Conservation (phyloP, 2,888 invertebrate genomes). For the Caenorhabditis sp. region DNA sequence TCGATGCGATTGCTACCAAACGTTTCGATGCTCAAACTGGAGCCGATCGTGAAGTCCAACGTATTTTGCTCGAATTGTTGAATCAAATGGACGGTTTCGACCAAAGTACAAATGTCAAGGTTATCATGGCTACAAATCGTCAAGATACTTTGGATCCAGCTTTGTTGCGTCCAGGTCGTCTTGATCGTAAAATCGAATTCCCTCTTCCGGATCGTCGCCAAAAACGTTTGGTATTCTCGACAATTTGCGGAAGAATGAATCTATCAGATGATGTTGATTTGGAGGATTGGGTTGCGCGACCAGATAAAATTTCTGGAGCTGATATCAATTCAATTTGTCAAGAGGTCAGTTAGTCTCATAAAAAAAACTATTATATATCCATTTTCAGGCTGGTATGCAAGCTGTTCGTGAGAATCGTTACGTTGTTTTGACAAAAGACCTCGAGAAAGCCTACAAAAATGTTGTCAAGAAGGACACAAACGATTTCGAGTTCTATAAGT, state of each 20-base stretch:
- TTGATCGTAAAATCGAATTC: conserved; percentile 98
- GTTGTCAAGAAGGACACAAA: conserved; percentile 99
- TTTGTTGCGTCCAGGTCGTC: conserved; percentile 88
- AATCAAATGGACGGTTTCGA: conserved; percentile 99
- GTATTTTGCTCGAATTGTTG: conserved; percentile 91
- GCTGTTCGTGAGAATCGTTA: conserved; percentile 98
- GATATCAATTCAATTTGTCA: conserved; percentile 99
- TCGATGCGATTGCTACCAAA: conserved; percentile 99
- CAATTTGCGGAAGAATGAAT: conserved; percentile 96
- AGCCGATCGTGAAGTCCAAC: conserved; percentile 78
- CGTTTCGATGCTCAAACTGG: conserved; percentile 74
- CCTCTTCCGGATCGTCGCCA: conserved; percentile 87
- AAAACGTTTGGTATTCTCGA: conserved; percentile 95
- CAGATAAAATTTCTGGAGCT: conserved; percentile 97
- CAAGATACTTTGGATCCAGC: conserved; percentile 99
- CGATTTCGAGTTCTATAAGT: conserved; percentile 99
- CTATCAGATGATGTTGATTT: conserved; percentile 95
- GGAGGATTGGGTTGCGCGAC: conserved; percentile 97
- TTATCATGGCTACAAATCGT: conserved; percentile 93
- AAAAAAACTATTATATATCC: not conserved
- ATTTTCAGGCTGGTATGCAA: conserved; percentile 91
- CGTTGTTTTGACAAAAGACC: conserved; percentile 97
- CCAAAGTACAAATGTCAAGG: conserved; percentile 99
- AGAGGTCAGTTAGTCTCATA: conserved; percentile 76
- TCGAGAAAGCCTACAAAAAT: conserved; percentile 99